Evolutionary conservation across 2,797 vertebrate genomes (phyloP), one percentile per base, ranked within the genome.

Genomic region (Leuciscus waleckii): DNA sequence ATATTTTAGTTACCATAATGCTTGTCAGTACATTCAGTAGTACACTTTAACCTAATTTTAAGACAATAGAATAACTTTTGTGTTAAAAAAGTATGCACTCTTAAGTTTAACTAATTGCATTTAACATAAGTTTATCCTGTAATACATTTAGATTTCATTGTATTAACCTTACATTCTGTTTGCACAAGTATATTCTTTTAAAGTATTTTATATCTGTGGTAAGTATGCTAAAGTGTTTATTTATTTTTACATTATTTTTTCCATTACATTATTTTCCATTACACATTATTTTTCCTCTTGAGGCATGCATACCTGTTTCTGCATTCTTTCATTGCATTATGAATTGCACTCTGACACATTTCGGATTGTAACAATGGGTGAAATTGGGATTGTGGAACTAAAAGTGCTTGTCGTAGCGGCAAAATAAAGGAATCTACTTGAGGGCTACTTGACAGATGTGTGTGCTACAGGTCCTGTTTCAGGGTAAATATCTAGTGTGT

Each of bases 401-500:
- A 29, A 49, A 23, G 43, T 0, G 7, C 3, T 14, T 37, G 29
- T 29, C 1, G 0, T 10, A n/a, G 63, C 9, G 43, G 32, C 32
- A 56, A 56, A 54, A 3, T 65, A 16, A 63, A 29, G 19, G 10
- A 43, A 32, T 79, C 49, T 79, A 63, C 51, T 51, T 79, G 13
- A 79, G 29, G 76, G 65, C 67, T 63, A n/a, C n/a, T n/a, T 49
- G 29, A 79, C 7, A 23, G 29, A 61, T 71, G 21, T 76, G 63
- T 29, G 61, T 32, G 32, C 63, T 61, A 71, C 67, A 41, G 23
- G 39, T 37, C 29, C 7, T 37, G 13, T 71, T 63, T 39, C 5
- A 61, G 49, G 26, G 26, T 43, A 26, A 78, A 79, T 43, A 70
- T 58, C 65, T 69, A 54, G 39, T 73, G 51, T 71, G 21, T 79